Conservation (phyloP, 2,113 vertebrate genomes). For the Gadus chalcogrammus region DNA sequence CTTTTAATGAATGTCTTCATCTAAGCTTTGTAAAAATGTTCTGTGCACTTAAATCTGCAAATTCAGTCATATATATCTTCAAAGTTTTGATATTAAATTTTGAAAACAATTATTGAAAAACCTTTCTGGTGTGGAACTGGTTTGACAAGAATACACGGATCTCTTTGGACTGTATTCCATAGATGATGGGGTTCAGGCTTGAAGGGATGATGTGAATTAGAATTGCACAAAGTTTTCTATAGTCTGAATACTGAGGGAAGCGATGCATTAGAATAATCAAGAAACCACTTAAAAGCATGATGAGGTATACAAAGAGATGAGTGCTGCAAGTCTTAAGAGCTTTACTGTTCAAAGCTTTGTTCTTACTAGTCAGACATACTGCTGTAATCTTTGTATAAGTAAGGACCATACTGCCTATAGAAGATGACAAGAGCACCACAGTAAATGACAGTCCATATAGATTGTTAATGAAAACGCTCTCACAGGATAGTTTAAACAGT, state of each 20-base stretch:
- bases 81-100: not conserved
- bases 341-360: slow-evolving; percentile 60
- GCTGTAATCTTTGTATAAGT: slow-evolving; percentile 58
- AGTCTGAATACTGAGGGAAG: slow-evolving; percentile 38
- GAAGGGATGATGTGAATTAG: slow-evolving; percentile 53
- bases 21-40: not conserved
- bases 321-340: slow-evolving; percentile 65
- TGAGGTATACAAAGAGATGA: slow-evolving; percentile 50
- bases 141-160: slow-evolving; percentile 25
- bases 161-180: slow-evolving; percentile 53
- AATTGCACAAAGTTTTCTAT: slow-evolving; percentile 47
- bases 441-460: slow-evolving; percentile 56
- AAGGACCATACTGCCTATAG: slow-evolving; percentile 49
- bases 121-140: not conserved
- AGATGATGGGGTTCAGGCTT: slow-evolving; percentile 56
- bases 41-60: not conserved
- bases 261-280: slow-evolving; percentile 46
- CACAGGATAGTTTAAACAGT: slow-evolving; percentile 65
- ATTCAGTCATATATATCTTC: not conserved
- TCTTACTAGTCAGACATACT: slow-evolving; percentile 53
- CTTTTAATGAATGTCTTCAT: not conserved
- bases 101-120: not conserved
- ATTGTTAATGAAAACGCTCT: slow-evolving; percentile 55
- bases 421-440: slow-evolving; percentile 38
- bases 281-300: slow-evolving; percentile 29